Base-by-base conservation (phyloP, 2,113 vertebrate species). In the Psilopsiagon aymara region DNA sequence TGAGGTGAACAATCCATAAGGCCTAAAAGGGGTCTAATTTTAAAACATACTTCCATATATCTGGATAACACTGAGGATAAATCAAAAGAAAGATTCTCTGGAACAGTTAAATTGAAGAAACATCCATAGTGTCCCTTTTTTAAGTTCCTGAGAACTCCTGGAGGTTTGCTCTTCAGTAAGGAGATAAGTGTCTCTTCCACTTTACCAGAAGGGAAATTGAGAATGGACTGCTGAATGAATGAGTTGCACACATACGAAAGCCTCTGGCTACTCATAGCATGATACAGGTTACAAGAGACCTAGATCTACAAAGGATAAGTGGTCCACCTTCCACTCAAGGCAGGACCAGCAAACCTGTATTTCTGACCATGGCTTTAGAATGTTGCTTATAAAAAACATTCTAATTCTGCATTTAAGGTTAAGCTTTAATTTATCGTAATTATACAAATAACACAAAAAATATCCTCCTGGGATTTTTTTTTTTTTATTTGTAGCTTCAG, bases 171-270 rank as follows among this genome's bases (percentile, higher is more conserved):
- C 29, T 43, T 47, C 23, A 12, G 25, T 6, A 57, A 68, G 82
- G 64, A 77, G 23, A 16, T 5, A 53, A 78, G 3, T 0, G 0
- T 10, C 8, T 49, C 17, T 35, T 64, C 37, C 20, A 3, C 11
- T 79, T 73, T 43, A 29, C 27, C 21, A 53, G 4, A 23, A 37
- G 19, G 13, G 11, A 79, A 79, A 15, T 3, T 49, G 67, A 47
- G 18, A 18, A 41, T 28, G 49, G 12, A 28, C 1, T 4, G 13
- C 8, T 70, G 20, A 52, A 76, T 1, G 2, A 46, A 35, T 64
- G 37, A 27, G 14, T 63, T 70, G 33, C 20, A 82, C 59, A 41
- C 28, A 23, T 17, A 49, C 5, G 52, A 47, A 69, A 51, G 14
- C 13, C 18, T 68, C 25, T 37, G n/a, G 37, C 10, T 43, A 11